phyloP scores from a whole-genome alignment of 2,797 vertebrate species.

The Serranus cabrilla region DNA sequence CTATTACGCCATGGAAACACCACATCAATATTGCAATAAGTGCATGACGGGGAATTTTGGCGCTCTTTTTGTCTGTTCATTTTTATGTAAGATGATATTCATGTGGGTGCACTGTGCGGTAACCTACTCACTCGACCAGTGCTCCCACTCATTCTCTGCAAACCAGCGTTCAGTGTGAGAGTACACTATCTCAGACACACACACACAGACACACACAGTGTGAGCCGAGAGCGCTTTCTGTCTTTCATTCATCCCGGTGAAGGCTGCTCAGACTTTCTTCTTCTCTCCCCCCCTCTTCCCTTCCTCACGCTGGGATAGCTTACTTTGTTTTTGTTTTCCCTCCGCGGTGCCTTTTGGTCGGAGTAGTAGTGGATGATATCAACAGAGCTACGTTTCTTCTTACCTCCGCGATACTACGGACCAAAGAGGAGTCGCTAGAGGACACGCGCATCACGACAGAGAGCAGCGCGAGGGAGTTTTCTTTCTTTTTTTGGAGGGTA shows the following conservation, averaged over 20 bases:
- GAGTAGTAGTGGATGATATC: slow-evolving; percentile 62
- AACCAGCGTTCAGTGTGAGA: slow-evolving; percentile 51
- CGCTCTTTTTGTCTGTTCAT: slow-evolving; percentile 25
- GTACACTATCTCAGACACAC: slow-evolving; percentile 18
- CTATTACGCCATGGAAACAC: neutral
- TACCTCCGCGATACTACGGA: slow-evolving; percentile 48
- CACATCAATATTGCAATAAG: neutral
- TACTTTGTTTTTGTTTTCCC: slow-evolving; percentile 34
- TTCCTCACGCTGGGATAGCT: slow-evolving; percentile 38
- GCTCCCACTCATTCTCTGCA: slow-evolving; percentile 68
- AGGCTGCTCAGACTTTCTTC: slow-evolving; percentile 55
- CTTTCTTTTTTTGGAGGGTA: slow-evolving; percentile 10
- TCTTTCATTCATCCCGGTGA: slow-evolving; percentile 71
- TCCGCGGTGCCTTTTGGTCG: slow-evolving; percentile 41
- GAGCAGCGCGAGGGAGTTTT: slow-evolving; percentile 39
- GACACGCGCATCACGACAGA: slow-evolving; percentile 70
- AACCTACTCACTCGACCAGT: slow-evolving; percentile 74
- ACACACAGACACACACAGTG: slow-evolving; percentile 7
- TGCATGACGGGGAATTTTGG: neutral
- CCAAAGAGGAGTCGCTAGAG: slow-evolving; percentile 55
- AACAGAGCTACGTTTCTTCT: slow-evolving; percentile 55
- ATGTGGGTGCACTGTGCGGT: slow-evolving; percentile 61
- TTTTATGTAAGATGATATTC: slow-evolving; percentile 71
- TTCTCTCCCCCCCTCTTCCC: neutral
- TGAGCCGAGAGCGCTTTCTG: slow-evolving; percentile 51